Percentiles rank a stretch among this genome's conserved stretches.
Conservation (phyloP, 2,797 vertebrate genomes). For the Peromyscus melanophrys region DNA sequence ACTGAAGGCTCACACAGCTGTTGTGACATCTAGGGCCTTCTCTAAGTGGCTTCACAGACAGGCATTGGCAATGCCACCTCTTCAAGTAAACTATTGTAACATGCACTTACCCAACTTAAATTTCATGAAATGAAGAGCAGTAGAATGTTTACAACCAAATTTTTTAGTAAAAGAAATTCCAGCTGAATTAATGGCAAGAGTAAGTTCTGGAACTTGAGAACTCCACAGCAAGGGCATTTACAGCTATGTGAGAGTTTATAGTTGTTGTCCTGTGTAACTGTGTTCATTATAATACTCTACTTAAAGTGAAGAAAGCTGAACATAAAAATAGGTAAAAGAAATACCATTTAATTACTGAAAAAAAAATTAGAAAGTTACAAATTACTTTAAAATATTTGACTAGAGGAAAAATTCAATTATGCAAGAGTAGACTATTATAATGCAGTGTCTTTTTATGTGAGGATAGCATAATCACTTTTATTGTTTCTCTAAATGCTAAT, state of each 20-base stretch:
- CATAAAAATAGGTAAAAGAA: background rate
- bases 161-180: constrained; percentile 10
- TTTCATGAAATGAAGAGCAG: background rate
- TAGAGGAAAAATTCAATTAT: background rate
- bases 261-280: background rate
- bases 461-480: constrained; percentile 9
- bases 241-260: background rate
- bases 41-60: background rate
- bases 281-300: background rate
- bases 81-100: background rate
- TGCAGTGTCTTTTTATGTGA: background rate
- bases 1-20: background rate
- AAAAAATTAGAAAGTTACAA: constrained; percentile 39
- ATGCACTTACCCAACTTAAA: background rate
- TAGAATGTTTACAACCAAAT: background rate
- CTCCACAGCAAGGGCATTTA: background rate
- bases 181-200: background rate
- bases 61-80: background rate
- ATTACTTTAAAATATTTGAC: constrained; percentile 17
- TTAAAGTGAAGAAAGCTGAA: background rate
- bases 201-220: background rate
- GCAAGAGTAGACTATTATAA: background rate
- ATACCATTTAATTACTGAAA: background rate
- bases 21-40: background rate
- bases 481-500: constrained; percentile 23